Evolutionary conservation across 2,113 vertebrate species (phyloP), one percentile per base, ranked within the genome.

Genomic region (Siphamia tubifer): DNA sequence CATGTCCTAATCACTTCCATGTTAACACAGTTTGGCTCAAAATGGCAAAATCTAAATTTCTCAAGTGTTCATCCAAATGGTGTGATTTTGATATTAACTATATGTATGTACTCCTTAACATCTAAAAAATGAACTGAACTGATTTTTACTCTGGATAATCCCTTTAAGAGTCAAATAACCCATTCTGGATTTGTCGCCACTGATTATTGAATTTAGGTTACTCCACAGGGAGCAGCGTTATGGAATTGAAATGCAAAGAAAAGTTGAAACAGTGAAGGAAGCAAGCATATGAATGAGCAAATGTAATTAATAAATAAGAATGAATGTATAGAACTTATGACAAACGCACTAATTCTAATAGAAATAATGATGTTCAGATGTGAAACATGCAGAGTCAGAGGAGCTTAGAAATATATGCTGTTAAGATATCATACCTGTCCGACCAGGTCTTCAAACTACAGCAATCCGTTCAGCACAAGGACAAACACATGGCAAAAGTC

Each of bases 371-470:
- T 15, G 39, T 19, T 52, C 24, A 27, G 38, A 31, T 5, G 17
- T 45, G 83, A 54, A 48, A 38, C 79, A 89, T 80, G 86, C 82
- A 78, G 32, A 52, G 52, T 42, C 28, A 57, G 52, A 56, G 48
- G 20, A 66, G 56, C 65, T 65, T 74, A 19, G 38, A 79, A 32
- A 64, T 43, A 7, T 19, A 58, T 3, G 56, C 73, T 36, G 65
- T 70, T 61, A 49, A 49, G 53, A 80, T 68, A 79, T 83, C 92
- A 90, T 96, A 96, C 96, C 96, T 98, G 94, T 31, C 92, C 77
- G 87, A 93, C 83, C 91, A 94, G 92, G 83, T 93, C 94, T 74
- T 91, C 85, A 84, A 91, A 92, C 96, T 96, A 94, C 52, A 87
- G 81, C 58, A 87, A 89, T 85, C 78, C 88, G 44, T 71, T 79